Evolutionary conservation across 2,797 vertebrate species (phyloP), one percentile per base, ranked within the genome.

Genomic region (Cryptoblepharus egeriae): DNA sequence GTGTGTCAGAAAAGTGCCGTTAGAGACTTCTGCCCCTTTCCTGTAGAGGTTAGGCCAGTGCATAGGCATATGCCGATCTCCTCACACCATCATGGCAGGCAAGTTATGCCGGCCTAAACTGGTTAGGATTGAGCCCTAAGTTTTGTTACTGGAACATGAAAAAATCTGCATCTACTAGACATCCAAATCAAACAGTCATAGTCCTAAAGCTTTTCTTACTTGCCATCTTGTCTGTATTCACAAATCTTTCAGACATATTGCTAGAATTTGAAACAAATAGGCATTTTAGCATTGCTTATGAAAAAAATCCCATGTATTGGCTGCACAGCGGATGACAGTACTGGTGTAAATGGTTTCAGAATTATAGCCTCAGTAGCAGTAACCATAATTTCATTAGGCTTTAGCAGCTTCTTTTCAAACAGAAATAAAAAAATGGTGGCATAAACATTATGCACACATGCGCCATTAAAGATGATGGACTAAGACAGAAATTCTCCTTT

Each of bases 391-490:
- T 74, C 45, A 24, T 60, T 64, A 35, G 49, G 58, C 28, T 55
- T 30, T 28, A n/a, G 57, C 26, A 61, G 3, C 22, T 67, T 81
- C 11, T 30, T 81, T 67, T 42, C 37, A 75, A 68, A 45, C 12
- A 57, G 42, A 72, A 39, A n/a, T 49, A 30, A 55, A 55, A 70
- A 69, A 52, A 69, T 35, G 55, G 24, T 39, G 49, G 61, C 37
- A 72, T 26, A 72, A 64, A 55, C 28, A 35, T 61, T 52, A 70
- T 10, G 67, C 3, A 35, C 26, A 45, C 22, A 78, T 7, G 77
- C 15, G 45, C 24, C n/a, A 32, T 74, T 79, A 49, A 84, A 52
- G 39, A 79, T 77, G 75, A 58, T 49, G 39, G 58, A 79, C 52
- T 67, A 69, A 55, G 22, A 74, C 7, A 69, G 52, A 68, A 80